Percentiles rank a stretch among this genome's conserved stretches.
Conservation (phyloP, 2,797 vertebrate genomes). For the Acanthurus lineatus region DNA sequence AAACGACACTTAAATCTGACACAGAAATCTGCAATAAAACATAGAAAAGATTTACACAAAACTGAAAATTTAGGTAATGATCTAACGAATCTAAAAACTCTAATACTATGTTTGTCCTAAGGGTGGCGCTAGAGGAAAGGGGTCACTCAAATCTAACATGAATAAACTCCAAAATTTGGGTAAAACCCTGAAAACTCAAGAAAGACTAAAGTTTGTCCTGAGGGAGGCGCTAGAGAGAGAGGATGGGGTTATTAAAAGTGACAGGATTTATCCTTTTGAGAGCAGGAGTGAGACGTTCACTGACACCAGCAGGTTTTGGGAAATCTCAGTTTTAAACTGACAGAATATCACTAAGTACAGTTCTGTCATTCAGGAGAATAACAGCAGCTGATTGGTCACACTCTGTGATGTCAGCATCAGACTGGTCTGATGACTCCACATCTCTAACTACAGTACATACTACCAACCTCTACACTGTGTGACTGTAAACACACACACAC, state of each 20-base stretch:
- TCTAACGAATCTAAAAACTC: background rate
- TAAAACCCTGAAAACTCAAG: background rate
- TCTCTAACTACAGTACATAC: constrained; percentile 36
- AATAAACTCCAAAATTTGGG: background rate
- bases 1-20: background rate
- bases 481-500: constrained; percentile 43
- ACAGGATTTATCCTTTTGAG: constrained; percentile 1
- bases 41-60: background rate
- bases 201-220: background rate
- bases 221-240: constrained; percentile 5
- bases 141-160: background rate
- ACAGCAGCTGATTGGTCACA: background rate
- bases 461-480: constrained; percentile 24
- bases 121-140: background rate
- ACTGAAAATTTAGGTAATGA: background rate
- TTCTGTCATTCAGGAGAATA: background rate
- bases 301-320: background rate
- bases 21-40: background rate
- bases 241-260: background rate
- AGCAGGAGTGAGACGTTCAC: background rate
- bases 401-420: background rate
- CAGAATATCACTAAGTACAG: background rate
- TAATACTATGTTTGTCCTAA: background rate
- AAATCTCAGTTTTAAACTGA: background rate
- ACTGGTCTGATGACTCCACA: background rate